These are phyloP conservation scores for Pterophyllum scalare DNA, from an alignment of 2,113 vertebrate genomes.

Conservation along the genomic window DNA sequence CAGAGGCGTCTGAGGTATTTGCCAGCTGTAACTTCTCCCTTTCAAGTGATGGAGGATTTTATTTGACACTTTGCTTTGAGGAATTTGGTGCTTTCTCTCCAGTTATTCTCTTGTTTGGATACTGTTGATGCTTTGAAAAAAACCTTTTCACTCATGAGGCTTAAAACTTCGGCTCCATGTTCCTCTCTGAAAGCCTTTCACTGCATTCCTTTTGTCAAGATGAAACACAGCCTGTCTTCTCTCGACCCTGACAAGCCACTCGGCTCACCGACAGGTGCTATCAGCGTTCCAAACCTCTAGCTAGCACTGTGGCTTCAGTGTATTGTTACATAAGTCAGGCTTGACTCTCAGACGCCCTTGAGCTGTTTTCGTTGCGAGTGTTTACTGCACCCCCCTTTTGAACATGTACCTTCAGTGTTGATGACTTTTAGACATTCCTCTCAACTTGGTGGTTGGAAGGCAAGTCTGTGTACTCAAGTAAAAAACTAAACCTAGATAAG, in stretches of 20 bases:
- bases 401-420: not conserved
- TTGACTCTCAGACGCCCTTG: constrained; percentile 16
- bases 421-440: constrained; percentile 13
- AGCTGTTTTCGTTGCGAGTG: constrained; percentile 41
- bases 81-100: constrained; percentile 35
- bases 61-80: constrained; percentile 47
- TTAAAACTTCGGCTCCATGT: not conserved
- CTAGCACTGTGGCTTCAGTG: constrained; percentile 1
- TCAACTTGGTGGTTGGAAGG: not conserved
- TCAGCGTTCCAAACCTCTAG: constrained; percentile 29
- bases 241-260: not conserved
- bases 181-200: constrained; percentile 28
- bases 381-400: not conserved
- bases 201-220: constrained; percentile 27
- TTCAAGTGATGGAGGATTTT: constrained; percentile 19
- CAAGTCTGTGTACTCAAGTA: too few relatives aligned
- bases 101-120: constrained; percentile 31
- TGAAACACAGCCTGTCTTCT: not conserved
- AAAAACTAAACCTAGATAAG: too few relatives aligned
- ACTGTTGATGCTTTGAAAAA: constrained; percentile 24
- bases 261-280: constrained; percentile 32
- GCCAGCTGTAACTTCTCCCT: constrained; percentile 3
- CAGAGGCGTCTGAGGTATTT: constrained; percentile 12
- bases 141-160: not conserved
- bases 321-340: constrained; percentile 33